Percentiles rank a stretch among this genome's conserved stretches.
These are phyloP conservation scores for Cacatua alba DNA, from an alignment of 2,113 vertebrate genomes.

Conservation along the genomic window DNA sequence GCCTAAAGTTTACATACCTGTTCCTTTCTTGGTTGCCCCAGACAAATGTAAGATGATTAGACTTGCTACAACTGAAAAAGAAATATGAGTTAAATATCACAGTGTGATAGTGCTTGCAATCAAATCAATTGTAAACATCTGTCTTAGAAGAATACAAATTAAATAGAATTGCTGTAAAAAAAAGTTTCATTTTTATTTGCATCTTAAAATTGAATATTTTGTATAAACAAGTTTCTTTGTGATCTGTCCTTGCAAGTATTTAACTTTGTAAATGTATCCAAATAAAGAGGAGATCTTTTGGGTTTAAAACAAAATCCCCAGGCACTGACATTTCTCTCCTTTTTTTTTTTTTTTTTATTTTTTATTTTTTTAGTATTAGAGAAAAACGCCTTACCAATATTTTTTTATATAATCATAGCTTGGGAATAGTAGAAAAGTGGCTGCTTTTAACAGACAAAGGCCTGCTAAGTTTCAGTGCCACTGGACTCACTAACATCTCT, in stretches of 20 bases:
- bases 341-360: neutral
- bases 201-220: neutral
- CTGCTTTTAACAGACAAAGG: neutral
- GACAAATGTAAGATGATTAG: slow-evolving; percentile 95
- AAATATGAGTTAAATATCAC: slow-evolving; percentile 51
- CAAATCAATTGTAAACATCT: neutral
- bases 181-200: neutral
- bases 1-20: slow-evolving; percentile 83
- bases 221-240: neutral
- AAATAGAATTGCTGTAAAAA: neutral
- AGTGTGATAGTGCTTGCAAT: neutral
- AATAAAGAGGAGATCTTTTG: neutral
- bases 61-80: slow-evolving; percentile 96
- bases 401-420: neutral
- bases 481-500: neutral
- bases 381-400: neutral
- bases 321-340: neutral
- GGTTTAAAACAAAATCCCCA: neutral
- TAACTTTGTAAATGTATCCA: neutral
- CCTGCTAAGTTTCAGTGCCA: neutral
- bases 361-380: neutral
- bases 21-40: slow-evolving; percentile 94
- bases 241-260: neutral
- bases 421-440: neutral
- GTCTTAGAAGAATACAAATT: neutral